Conservation (phyloP, 1,140 invertebrate genomes). For the Mesaphorura yosii region DNA sequence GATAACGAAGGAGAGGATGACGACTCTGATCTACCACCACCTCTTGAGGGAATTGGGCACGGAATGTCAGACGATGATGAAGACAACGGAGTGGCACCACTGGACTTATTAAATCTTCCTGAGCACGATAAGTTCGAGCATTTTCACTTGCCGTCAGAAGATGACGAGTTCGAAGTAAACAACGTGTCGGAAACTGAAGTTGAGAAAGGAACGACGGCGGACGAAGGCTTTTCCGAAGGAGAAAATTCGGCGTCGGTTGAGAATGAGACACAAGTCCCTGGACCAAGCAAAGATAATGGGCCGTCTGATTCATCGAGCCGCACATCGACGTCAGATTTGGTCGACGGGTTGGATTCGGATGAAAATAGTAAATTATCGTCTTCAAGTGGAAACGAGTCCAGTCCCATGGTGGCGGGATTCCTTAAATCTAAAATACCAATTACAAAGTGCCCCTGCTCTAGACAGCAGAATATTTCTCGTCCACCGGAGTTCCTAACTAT, state of each 20-base stretch:
- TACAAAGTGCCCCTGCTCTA: slow-evolving; percentile 58
- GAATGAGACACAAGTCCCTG: slow-evolving; percentile 11
- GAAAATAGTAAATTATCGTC: too few relatives aligned
- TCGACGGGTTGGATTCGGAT: too few relatives aligned
- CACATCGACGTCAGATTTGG: slow-evolving; percentile 21
- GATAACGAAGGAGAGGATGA: slow-evolving; percentile 10
- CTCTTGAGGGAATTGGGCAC: slow-evolving; percentile 11
- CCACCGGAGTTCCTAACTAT: slow-evolving; percentile 87
- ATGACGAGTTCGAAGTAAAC: slow-evolving; percentile 1
- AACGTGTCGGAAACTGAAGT: slow-evolving; percentile 34
- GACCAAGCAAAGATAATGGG: too few relatives aligned
- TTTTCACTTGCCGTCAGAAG: not conserved
- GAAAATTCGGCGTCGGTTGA: slow-evolving; percentile 16
- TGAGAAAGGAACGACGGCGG: slow-evolving; percentile 36
- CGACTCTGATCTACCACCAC: slow-evolving; percentile 17
- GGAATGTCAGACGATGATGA: slow-evolving; percentile 13
- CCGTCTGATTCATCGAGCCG: slow-evolving; percentile 13
- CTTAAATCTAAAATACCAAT: slow-evolving; percentile 74
- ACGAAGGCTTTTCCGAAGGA: slow-evolving; percentile 26
- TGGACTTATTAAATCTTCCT: slow-evolving; percentile 8
- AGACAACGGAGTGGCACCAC: slow-evolving; percentile 10
- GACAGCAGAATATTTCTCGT: slow-evolving; percentile 53
- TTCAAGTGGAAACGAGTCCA: too few relatives aligned
- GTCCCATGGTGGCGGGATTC: too few relatives aligned
- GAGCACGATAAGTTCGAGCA: not conserved